phyloP scores from a whole-genome alignment of 2,113 vertebrate species.

The Chauna torquata region DNA sequence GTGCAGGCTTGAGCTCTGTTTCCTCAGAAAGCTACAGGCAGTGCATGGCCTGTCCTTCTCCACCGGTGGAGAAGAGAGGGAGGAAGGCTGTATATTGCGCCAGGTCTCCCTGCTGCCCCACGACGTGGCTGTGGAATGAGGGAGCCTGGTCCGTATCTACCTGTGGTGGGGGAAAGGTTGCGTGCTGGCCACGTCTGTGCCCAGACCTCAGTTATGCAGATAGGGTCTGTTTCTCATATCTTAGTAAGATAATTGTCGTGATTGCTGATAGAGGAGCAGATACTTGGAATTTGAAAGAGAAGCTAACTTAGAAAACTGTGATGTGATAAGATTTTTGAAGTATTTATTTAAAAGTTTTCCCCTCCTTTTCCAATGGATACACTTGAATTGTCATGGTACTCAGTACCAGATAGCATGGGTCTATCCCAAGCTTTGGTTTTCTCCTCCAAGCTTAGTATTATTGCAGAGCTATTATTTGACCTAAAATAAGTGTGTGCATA shows the following conservation, averaged over 20 bases:
- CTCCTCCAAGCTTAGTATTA: neutral
- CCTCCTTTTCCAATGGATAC: neutral
- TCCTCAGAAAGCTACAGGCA: neutral
- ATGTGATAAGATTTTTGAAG: neutral
- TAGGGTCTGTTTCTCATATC: neutral
- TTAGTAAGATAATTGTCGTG: neutral
- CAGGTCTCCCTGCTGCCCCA: neutral
- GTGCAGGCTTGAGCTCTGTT: neutral
- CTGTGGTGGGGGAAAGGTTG: neutral
- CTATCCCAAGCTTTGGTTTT: neutral
- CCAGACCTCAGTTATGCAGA: neutral
- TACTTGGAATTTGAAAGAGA: neutral
- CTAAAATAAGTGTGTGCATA: slow-evolving; percentile 18
- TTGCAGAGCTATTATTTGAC: slow-evolving; percentile 41
- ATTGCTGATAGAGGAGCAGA: neutral
- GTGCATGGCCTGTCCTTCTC: neutral
- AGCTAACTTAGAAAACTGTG: neutral
- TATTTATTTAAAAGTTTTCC: neutral
- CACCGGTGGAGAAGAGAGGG: neutral
- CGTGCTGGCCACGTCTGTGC: neutral
- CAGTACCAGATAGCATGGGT: neutral
- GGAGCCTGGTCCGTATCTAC: neutral
- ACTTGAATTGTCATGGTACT: neutral
- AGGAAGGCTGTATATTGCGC: neutral
- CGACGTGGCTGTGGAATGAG: neutral